These are phyloP conservation scores for Bhutanitis thaidina DNA, from an alignment of 2,888 invertebrate genomes.

Conservation along the genomic window DNA sequence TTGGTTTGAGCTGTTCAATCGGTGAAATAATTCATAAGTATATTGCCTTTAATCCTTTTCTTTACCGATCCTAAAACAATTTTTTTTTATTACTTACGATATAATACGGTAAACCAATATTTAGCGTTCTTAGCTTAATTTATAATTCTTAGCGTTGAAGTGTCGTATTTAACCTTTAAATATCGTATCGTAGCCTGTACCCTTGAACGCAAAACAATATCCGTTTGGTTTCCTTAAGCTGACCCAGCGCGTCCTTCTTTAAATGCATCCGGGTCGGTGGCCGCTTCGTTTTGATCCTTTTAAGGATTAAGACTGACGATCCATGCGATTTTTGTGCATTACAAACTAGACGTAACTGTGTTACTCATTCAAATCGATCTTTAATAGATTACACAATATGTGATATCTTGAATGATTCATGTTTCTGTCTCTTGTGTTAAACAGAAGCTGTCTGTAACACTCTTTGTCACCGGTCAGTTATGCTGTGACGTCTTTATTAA, in stretches of 20 bases:
- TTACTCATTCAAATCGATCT: background rate
- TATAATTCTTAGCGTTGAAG: background rate
- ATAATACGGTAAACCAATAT: too few relatives aligned
- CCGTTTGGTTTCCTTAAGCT: slow-evolving; percentile 16
- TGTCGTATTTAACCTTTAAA: slow-evolving; percentile 3
- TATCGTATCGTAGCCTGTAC: background rate
- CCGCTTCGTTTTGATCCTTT: slow-evolving; percentile 8
- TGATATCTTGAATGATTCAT: slow-evolving; percentile 30
- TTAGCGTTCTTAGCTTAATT: too few relatives aligned
- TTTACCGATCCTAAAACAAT: too few relatives aligned
- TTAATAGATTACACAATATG: slow-evolving; percentile 23
- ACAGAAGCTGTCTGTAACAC: slow-evolving; percentile 23
- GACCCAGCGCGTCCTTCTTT: slow-evolving; percentile 12
- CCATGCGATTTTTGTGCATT: background rate
- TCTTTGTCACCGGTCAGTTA: slow-evolving; percentile 51
- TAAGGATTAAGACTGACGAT: background rate
- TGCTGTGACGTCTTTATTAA: slow-evolving; percentile 48
- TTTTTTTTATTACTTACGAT: too few relatives aligned
- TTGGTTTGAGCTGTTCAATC: background rate
- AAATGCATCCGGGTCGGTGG: slow-evolving; percentile 20
- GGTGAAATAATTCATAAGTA: slow-evolving; percentile 1
- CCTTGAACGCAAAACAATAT: slow-evolving; percentile 19
- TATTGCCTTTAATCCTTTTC: background rate
- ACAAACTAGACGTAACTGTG: background rate
- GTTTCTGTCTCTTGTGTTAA: slow-evolving; percentile 20